Evolutionary conservation across 2,113 vertebrate species (phyloP), one percentile per base, ranked within the genome.

Genomic region (Pterocles orientalis): DNA sequence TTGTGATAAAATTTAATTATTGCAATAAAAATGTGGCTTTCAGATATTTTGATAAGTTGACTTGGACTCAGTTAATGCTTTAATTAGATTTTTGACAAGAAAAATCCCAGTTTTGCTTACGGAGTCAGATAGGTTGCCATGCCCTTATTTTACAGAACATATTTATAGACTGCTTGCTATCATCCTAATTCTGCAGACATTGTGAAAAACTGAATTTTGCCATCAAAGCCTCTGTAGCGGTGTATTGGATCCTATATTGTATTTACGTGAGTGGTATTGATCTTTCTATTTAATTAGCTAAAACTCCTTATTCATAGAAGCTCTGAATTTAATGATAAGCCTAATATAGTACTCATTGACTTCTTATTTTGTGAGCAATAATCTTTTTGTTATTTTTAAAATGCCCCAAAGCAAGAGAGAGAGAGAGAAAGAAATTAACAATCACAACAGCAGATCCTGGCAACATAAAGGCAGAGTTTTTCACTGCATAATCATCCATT

Each of bases 401-500:
- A 92, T 50, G 79, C 18, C 64, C 65, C 29, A 76, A 86, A 85
- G 36, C n/a, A 48, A 90, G n/a, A 58, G 39, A 82, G 66, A 90
- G 66, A 90, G 87, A 82, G 12, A n/a, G 54, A 39, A 4, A 45
- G 23, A 58, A 57, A 84, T 50, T 85, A 96, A 90, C 68, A 96
- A 93, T 68, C 90, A 95, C 34, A 94, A 75, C 13, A 45, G 78
- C 62, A 94, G 75, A 83, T 94, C 95, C 92, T 92, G 85, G 84
- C 96, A 96, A 85, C 36, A 29, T 39, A 83, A 94, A 97, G 86
- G 45, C 72, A 94, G 95, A 97, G 43, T 88, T 93, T 97, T 97
- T 96, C 96, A 96, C 94, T 95, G 95, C 88, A 82, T 89, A 97
- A 95, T 93, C 94, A 97, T 97, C 94, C 92, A 94, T 95, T 97